phyloP scores from a whole-genome alignment of 2,888 invertebrate species.

The Agrochola macilenta region DNA sequence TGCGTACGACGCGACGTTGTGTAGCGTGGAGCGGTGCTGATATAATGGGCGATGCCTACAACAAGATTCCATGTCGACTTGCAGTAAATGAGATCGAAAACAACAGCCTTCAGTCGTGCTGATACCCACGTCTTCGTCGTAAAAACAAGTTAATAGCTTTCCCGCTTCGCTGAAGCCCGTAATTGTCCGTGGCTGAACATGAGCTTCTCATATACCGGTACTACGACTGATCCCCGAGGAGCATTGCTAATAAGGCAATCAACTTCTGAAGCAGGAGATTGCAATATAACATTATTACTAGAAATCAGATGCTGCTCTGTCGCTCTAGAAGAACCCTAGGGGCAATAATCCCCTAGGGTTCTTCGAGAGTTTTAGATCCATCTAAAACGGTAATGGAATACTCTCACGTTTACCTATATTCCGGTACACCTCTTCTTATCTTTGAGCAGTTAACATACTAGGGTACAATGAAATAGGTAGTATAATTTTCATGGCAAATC shows the following conservation, averaged over 20 bases:
- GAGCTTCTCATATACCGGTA: background rate
- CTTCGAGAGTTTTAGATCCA: no score
- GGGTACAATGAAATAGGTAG: background rate
- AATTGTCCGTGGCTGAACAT: constrained; percentile 39
- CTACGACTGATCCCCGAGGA: constrained; percentile 34
- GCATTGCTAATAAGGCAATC: constrained; percentile 34
- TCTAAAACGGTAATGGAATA: no score
- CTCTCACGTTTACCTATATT: background rate
- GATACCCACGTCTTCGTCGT: constrained; percentile 19
- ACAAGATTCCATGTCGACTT: constrained; percentile 39
- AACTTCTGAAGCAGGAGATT: constrained; percentile 31
- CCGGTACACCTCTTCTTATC: background rate
- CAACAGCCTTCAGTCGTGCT: constrained; percentile 16
- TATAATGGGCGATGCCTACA: background rate
- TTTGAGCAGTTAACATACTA: background rate
- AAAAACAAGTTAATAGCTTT: constrained; percentile 44
- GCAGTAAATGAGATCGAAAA: constrained; percentile 50
- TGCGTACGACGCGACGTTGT: constrained; percentile 5
- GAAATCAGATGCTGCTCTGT: constrained; percentile 27
- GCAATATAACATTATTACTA: constrained; percentile 29
- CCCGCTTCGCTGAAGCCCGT: constrained; percentile 32
- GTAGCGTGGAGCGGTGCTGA: background rate
- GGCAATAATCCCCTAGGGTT: no score
- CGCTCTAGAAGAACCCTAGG: background rate
- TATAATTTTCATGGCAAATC: background rate